Base-by-base conservation (phyloP, 2,113 vertebrate species). In the Python bivittatus region DNA sequence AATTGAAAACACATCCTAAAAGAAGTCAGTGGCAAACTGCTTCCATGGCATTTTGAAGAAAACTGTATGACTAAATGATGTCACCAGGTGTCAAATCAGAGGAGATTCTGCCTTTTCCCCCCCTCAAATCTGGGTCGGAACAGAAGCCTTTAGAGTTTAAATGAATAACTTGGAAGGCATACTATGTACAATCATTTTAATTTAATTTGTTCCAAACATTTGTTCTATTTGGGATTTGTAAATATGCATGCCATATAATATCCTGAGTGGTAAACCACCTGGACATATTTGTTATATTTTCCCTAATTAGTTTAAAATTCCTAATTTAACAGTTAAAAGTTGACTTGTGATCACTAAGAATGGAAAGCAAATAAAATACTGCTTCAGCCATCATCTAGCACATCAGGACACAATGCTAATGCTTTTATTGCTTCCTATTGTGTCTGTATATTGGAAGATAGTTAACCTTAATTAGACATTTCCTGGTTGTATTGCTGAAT, bases 241-340 rank as follows among this genome's bases (percentile, higher is more conserved):
- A 60, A 72, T 52, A 54, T 53, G 10, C n/a, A 29, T 44, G 6
- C 6, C 53, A 44, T 64, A 85, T 89, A 89, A n/a, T 29, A 91
- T 93, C 83, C 90, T 91, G 60, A 93, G 85, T 8, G 57, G 13
- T 94, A 42, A 93, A 94, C 42, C 13, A 89, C 22, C 4, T 88
- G 4, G 23, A 56, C 0, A 0, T n/a, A 91, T 95, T 38, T 38
- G 42, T n/a, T 85, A 38, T 27, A 42, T 17, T 68, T 5, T 72
- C 23, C 1, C 86, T 93, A 53, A 8, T 8, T 93, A 29, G 60
- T 90, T 88, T 84, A 27, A 92, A 90, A 85, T 89, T 38, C 0
- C 12, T 84, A 88, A 84, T 13, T 3, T 84, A 68, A 79, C 58
- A 12, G 17, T 42, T 38, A 86, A 2, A 92, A 91, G 5, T 68